Conservation (phyloP, 2,888 invertebrate species). For the Zygothrica quintamaculata region DNA sequence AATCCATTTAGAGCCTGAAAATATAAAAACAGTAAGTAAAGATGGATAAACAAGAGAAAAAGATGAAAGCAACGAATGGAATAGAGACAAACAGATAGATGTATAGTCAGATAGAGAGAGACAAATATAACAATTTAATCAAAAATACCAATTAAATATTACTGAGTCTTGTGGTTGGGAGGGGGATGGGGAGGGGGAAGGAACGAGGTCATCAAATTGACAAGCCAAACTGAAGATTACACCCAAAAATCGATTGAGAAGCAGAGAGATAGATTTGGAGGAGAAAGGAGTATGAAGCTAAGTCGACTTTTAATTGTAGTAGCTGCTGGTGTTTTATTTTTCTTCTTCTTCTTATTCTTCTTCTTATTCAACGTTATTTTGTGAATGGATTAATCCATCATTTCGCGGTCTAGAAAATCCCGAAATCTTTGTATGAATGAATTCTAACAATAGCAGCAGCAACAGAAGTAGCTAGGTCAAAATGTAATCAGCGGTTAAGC, state of each 20-base stretch:
- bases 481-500: slow-evolving; percentile 72
- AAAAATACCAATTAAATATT: slow-evolving; percentile 76
- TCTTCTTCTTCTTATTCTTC: no score
- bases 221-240: slow-evolving; percentile 40
- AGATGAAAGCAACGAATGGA: slow-evolving; percentile 1
- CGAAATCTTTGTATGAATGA: slow-evolving; percentile 50
- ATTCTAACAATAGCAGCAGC: slow-evolving; percentile 15
- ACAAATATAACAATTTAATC: slow-evolving; percentile 63
- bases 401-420: slow-evolving; percentile 46
- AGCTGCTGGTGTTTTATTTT: slow-evolving; percentile 54
- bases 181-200: slow-evolving; percentile 1
- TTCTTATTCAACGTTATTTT: no score
- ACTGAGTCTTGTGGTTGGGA: no score
- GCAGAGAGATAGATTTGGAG: neutral
- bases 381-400: slow-evolving; percentile 81
- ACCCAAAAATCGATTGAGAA: slow-evolving; percentile 51
- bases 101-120: neutral
- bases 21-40: slow-evolving; percentile 57
- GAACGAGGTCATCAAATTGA: slow-evolving; percentile 40
- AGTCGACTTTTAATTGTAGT: slow-evolving; percentile 62
- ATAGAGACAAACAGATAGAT: no score
- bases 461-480: slow-evolving; percentile 44
- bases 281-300: slow-evolving; percentile 13
- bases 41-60: slow-evolving; percentile 6
- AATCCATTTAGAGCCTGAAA: slow-evolving; percentile 98